A percentile compares a stretch with the other conserved stretches of the same genome.
Conservation (phyloP, 2,888 invertebrate genomes). For the Apamea sordens region DNA sequence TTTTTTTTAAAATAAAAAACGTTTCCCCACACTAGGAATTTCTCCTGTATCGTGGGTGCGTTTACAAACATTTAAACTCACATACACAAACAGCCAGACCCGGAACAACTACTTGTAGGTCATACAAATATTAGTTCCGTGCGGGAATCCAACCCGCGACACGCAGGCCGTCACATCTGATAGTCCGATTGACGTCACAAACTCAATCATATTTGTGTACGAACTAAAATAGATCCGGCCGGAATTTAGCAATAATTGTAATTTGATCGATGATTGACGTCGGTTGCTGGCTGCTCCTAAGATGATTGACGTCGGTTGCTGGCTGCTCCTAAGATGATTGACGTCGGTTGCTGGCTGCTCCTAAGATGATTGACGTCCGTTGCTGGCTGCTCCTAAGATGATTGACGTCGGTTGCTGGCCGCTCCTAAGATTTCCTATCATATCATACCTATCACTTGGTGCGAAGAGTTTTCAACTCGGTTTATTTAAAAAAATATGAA, state of each 20-base stretch:
- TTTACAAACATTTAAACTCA: too few species aligned
- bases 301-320: not conserved
- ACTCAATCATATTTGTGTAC: conserved; percentile 19
- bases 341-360: not conserved
- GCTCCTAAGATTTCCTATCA: not conserved
- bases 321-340: not conserved
- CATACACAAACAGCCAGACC: too few species aligned
- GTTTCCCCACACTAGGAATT: too few species aligned
- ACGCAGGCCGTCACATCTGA: not conserved
- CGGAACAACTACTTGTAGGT: too few species aligned
- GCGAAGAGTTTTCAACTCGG: not conserved
- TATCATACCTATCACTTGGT: not conserved
- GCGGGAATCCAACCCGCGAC: too few species aligned
- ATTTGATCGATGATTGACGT: conserved; percentile 8
- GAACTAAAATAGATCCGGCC: conserved; percentile 25
- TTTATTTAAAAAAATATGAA: not conserved
- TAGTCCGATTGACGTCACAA: conserved; percentile 35
- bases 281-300: too few species aligned
- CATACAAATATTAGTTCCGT: too few species aligned
- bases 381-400: not conserved
- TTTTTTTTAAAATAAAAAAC: too few species aligned
- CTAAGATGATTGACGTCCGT: not conserved
- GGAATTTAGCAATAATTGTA: not conserved
- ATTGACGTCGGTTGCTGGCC: not conserved
- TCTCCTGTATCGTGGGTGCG: too few species aligned